Conservation (phyloP, 2,113 vertebrate genomes). For the Pyrgilauda ruficollis region DNA sequence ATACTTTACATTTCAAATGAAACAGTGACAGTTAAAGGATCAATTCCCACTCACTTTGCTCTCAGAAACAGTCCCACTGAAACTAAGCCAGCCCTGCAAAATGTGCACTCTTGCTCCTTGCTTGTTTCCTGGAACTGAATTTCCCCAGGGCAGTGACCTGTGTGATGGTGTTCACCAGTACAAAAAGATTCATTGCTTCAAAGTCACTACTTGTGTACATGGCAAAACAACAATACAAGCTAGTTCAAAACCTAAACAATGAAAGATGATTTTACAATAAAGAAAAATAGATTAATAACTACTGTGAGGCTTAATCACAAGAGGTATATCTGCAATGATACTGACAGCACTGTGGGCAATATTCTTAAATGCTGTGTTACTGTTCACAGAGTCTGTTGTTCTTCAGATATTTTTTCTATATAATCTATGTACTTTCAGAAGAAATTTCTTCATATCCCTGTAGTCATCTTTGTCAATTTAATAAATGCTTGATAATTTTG, state of each 20-base stretch:
- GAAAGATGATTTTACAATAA: not conserved
- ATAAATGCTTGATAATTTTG: not conserved
- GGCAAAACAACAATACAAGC: not conserved
- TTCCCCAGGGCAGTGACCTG: not conserved
- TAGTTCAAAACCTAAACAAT: not conserved
- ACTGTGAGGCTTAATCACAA: not conserved
- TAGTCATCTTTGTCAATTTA: constrained; percentile 7
- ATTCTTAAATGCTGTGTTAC: not conserved
- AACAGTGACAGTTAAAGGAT: not conserved
- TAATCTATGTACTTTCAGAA: not conserved
- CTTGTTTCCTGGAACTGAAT: not conserved
- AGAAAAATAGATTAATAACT: not conserved
- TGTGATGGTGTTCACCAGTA: not conserved
- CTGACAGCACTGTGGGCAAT: not conserved
- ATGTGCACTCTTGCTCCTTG: not conserved
- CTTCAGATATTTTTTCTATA: not conserved
- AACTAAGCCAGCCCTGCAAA: not conserved
- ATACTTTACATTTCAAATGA: not conserved
- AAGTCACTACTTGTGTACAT: not conserved
- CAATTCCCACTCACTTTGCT: not conserved
- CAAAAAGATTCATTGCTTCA: not conserved
- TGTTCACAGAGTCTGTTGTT: not conserved
- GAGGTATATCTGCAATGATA: not conserved
- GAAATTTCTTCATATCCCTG: not conserved
- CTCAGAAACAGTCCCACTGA: not conserved